Evolutionary conservation across 2,797 vertebrate genomes (phyloP).

Genomic region (Protosalanx chinensis): DNA sequence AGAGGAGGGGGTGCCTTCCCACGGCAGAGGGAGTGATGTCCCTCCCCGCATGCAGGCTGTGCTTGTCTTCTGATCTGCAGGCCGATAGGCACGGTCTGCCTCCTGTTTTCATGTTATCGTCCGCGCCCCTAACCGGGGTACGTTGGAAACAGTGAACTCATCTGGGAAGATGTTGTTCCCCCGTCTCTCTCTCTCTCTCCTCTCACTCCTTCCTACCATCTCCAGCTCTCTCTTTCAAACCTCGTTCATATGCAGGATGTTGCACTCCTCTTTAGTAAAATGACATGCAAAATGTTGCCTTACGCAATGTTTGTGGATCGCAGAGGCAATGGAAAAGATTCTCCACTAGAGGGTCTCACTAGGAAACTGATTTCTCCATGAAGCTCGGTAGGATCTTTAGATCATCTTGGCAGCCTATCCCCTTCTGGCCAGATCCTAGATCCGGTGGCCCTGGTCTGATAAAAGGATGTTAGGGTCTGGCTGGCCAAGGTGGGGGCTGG

Average conservation of each 20-base stretch:
- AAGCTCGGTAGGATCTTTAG: not conserved
- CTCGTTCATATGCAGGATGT: not conserved
- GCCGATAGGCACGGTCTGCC: not conserved
- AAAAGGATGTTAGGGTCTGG: not conserved
- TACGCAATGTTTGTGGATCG: not conserved
- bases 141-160: conserved; percentile 3
- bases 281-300: no score
- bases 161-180: not conserved
- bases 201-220: not conserved
- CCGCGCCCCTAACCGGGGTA: not conserved
- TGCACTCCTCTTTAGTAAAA: not conserved
- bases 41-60: not conserved
- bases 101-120: not conserved
- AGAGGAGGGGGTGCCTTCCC: not conserved
- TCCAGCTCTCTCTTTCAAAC: not conserved
- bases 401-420: not conserved
- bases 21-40: not conserved
- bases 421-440: not conserved
- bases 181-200: not conserved
- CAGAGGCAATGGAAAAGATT: not conserved
- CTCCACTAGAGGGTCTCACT: not conserved
- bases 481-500: not conserved
- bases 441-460: not conserved
- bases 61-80: not conserved
- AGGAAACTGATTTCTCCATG: not conserved